Base-by-base conservation (phyloP, 2,113 vertebrate species). In the Struthio camelus region DNA sequence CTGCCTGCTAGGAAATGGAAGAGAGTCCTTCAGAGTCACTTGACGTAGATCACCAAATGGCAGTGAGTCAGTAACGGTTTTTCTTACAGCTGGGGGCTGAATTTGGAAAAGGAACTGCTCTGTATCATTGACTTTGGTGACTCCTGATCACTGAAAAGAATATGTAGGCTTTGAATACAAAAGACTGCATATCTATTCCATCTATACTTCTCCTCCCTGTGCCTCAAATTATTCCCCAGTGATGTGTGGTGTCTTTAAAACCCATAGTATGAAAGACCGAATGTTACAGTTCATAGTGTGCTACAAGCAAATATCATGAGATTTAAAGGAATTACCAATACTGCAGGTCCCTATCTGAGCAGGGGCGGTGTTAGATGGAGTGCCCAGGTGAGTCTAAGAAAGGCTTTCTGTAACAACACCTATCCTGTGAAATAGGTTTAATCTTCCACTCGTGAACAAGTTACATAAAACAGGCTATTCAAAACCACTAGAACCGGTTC, bases 1-100 rank as follows among this genome's bases (percentile, higher is more conserved):
- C 53, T 79, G 65, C 28, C 69, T 81, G 20, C 64, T 76, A 61
- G 65, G 20, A 27, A 64, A 42, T 76, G 69, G 13, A 81, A 34
- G 3, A 3, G 66, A 44, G 56, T 42, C 73, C 53, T 72, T 84
- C 61, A 92, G 61, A 42, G 36, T 11, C 0, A 0, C 0, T 3
- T 9, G 3, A 3, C 32, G 27, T 19, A 23, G 40, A 22, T 93
- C 50, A 58, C 8, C 1, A 1, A 3, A 9, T 10, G 56, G 38
- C 67, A 78, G 2, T 38, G 36, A 67, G 44, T 13, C 36, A 62
- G 71, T 27, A 82, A 50, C 16, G 40, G 15, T 8, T 88, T 88
- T 75, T 51, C 10, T 27, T 80, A 69, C 10, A 28, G 23, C 67
- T 6, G 2, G 11, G 34, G 61, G 50, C 27, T 65, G 50, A 59